phyloP scores from a whole-genome alignment of 2,113 vertebrate genomes.

The human (Homo sapiens) region DNA sequence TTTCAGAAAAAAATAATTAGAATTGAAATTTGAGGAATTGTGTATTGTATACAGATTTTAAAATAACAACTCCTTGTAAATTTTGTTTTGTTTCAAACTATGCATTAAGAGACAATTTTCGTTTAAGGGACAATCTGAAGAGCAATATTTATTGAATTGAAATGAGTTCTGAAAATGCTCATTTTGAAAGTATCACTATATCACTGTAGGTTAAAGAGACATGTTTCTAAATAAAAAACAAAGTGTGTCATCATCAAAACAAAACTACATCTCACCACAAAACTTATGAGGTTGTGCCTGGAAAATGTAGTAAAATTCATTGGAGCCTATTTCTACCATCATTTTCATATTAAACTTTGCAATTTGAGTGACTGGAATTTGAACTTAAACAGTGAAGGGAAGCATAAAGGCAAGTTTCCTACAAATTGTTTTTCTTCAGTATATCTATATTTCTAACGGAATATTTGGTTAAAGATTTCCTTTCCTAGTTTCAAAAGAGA shows the following conservation, averaged over 20 bases:
- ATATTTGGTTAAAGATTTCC: not conserved
- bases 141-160: not conserved
- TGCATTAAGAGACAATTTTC: not conserved
- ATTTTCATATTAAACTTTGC: not conserved
- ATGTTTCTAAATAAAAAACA: constrained; percentile 33
- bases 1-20: constrained; percentile 1
- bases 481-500: constrained; percentile 19
- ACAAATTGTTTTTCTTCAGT: not conserved
- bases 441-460: constrained; percentile 26
- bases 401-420: not conserved
- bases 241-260: not conserved
- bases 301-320: not conserved
- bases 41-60: not conserved
- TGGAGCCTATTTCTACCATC: not conserved
- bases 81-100: not conserved
- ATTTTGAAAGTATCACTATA: not conserved
- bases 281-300: not conserved
- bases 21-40: constrained; percentile 1
- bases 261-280: not conserved
- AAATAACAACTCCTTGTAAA: not conserved
- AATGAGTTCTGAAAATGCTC: not conserved
- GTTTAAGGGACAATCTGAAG: constrained; percentile 3
- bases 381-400: not conserved
- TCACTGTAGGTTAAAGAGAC: not conserved
- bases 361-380: not conserved